These are phyloP conservation scores for Drosophila neonasuta DNA, from an alignment of 2,888 invertebrate genomes.

Conservation along the genomic window DNA sequence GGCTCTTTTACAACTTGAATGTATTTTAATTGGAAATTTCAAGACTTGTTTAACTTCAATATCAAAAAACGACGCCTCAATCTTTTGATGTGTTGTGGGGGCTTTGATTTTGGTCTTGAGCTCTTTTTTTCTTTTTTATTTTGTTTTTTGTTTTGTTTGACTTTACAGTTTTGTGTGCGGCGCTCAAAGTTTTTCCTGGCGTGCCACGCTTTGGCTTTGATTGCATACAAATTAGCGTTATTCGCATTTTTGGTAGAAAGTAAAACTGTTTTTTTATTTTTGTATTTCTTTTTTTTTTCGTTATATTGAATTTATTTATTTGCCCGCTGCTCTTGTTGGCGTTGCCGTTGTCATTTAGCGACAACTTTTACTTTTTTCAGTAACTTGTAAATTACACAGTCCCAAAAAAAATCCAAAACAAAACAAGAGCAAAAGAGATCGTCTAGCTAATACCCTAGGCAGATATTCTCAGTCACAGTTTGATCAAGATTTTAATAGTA, in stretches of 20 bases:
- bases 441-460: conserved; percentile 10
- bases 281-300: conserved; percentile 15
- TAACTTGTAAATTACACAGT: conserved; percentile 65
- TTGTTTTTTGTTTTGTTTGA: conserved; percentile 42
- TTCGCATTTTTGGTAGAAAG: conserved; percentile 77
- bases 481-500: background rate
- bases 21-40: conserved; percentile 50
- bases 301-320: conserved; percentile 67
- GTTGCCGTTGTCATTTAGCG: conserved; percentile 43
- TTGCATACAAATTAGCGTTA: conserved; percentile 74
- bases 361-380: conserved; percentile 72
- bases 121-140: conserved; percentile 16
- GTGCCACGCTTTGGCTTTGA: conserved; percentile 60
- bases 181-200: conserved; percentile 62
- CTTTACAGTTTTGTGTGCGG: conserved; percentile 40
- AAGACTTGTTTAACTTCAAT: conserved; percentile 16
- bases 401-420: conserved; percentile 26
- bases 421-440: conserved; percentile 6
- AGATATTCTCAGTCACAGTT: background rate
- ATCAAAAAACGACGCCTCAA: conserved; percentile 29
- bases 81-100: conserved; percentile 62
- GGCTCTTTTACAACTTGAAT: conserved; percentile 32
- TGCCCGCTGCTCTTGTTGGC: conserved; percentile 14
- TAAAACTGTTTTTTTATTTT: conserved; percentile 63
- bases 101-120: conserved; percentile 46